Conservation (phyloP, 92 coral and sea anemone species). For the Heliopora coerulea region DNA sequence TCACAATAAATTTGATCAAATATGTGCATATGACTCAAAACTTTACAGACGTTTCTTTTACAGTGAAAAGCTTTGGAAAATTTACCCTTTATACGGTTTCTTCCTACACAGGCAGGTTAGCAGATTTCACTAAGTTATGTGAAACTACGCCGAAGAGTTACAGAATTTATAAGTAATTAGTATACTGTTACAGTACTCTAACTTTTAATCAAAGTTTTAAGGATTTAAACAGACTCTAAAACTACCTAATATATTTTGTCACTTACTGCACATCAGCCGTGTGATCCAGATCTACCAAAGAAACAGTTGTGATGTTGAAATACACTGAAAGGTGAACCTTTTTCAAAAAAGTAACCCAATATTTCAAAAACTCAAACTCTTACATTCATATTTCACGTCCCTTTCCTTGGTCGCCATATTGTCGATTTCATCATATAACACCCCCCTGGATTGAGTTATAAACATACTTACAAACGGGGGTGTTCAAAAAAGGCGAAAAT, state of each 20-base stretch:
- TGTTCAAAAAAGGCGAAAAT: not conserved
- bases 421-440: not conserved
- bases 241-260: not conserved
- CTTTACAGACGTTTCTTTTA: too few relatives aligned
- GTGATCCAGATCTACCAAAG: constrained; percentile 75
- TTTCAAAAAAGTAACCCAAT: not conserved
- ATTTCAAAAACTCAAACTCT: constrained; percentile 22
- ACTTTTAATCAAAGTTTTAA: constrained; percentile 2
- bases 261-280: constrained; percentile 99
- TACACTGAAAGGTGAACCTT: not conserved
- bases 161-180: too few relatives aligned
- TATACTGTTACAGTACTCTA: too few relatives aligned
- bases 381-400: constrained; percentile 79
- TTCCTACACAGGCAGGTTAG: too few relatives aligned
- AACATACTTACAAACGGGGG: not conserved
- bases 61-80: too few relatives aligned
- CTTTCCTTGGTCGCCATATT: constrained; percentile 33
- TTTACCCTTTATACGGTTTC: too few relatives aligned
- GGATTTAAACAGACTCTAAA: not conserved
- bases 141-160: too few relatives aligned
- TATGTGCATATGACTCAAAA: too few relatives aligned
- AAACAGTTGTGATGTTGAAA: not conserved
- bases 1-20: too few relatives aligned
- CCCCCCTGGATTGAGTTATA: not conserved
- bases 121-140: too few relatives aligned